Evolutionary conservation across 2,113 vertebrate genomes (phyloP).

Genomic region (Mionectes macconnelli): DNA sequence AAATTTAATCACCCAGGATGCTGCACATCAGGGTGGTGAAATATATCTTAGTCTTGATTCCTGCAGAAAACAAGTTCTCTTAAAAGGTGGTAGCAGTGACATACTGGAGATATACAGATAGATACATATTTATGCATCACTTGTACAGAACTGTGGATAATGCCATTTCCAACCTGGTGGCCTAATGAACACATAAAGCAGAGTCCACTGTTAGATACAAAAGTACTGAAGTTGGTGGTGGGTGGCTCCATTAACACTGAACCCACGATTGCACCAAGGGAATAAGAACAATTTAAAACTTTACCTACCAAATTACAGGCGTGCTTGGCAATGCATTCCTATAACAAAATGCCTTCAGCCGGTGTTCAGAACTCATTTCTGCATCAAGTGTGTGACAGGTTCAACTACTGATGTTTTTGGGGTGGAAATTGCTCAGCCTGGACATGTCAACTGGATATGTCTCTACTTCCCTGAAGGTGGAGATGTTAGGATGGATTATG

Average conservation of each 20-base stretch:
- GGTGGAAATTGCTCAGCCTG: background rate
- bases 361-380: background rate
- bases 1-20: slow-evolving; percentile 35
- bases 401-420: background rate
- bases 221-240: background rate
- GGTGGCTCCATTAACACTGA: background rate
- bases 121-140: background rate
- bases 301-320: background rate
- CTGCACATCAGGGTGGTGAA: background rate
- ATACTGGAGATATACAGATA: background rate
- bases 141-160: background rate
- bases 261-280: background rate
- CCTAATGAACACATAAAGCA: background rate
- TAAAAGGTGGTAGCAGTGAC: background rate
- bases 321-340: background rate
- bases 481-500: background rate
- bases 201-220: background rate
- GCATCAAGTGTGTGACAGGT: background rate
- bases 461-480: background rate
- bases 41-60: slow-evolving; percentile 4
- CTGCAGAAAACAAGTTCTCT: slow-evolving; percentile 17
- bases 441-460: background rate
- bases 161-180: background rate
- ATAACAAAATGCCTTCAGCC: background rate
- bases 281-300: background rate